Evolutionary conservation across 2,888 invertebrate species (phyloP).

Genomic region (Polyploca ridens): DNA sequence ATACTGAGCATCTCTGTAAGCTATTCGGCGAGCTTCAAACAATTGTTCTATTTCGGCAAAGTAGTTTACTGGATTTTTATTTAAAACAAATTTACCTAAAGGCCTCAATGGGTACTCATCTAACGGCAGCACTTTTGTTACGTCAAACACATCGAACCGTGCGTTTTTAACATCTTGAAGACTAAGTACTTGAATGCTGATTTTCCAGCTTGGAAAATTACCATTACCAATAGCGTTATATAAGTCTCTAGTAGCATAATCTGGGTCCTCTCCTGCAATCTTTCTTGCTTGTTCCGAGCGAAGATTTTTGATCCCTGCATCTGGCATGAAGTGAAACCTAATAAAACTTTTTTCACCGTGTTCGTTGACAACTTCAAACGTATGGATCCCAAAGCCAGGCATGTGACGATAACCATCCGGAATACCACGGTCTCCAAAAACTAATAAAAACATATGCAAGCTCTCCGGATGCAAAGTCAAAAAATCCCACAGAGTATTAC

Average conservation of each 20-base stretch:
- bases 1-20: conserved; percentile 94
- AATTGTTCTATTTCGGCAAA: conserved; percentile 96
- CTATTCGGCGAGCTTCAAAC: conserved; percentile 92
- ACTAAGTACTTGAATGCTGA: conserved; percentile 93
- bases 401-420: conserved; percentile 95
- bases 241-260: conserved; percentile 93
- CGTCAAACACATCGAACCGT: conserved; percentile 94
- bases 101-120: conserved; percentile 92
- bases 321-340: conserved; percentile 95
- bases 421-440: conserved; percentile 94
- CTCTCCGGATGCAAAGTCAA: conserved; percentile 92
- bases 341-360: conserved; percentile 88
- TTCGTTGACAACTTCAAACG: conserved; percentile 92
- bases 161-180: conserved; percentile 89
- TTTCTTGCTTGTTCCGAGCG: conserved; percentile 85
- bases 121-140: conserved; percentile 93
- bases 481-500: conserved; percentile 97
- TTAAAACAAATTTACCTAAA: conserved; percentile 92
- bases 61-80: conserved; percentile 94
- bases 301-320: conserved; percentile 93
- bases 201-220: conserved; percentile 89
- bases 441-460: conserved; percentile 91
- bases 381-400: conserved; percentile 96
- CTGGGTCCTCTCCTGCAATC: conserved; percentile 90
- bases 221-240: conserved; percentile 92